Percentiles rank a stretch among this genome's conserved stretches.
Conservation (phyloP, 2,888 invertebrate genomes). For the Maniola hyperantus region DNA sequence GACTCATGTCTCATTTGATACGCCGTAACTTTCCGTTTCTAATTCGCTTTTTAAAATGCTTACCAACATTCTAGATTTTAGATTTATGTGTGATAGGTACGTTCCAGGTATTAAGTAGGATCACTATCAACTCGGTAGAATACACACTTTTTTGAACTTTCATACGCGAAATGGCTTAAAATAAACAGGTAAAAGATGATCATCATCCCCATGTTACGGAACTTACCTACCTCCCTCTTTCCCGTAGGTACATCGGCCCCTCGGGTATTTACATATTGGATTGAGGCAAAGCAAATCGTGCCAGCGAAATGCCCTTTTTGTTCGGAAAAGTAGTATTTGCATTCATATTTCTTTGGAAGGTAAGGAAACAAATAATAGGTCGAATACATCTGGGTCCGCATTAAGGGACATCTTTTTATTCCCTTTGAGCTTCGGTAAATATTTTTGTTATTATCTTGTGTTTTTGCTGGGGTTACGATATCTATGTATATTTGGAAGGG, state of each 20-base stretch:
- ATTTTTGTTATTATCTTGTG: constrained; percentile 77
- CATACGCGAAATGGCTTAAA: constrained; percentile 7
- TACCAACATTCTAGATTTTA: constrained; percentile 28
- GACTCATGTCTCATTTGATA: constrained; percentile 65
- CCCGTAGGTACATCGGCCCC: constrained; percentile 66
- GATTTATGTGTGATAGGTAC: background rate
- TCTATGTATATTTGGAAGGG: constrained; percentile 27
- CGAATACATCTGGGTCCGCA: constrained; percentile 73
- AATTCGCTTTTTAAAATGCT: constrained; percentile 35
- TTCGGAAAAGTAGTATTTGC: constrained; percentile 65
- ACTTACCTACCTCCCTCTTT: constrained; percentile 21
- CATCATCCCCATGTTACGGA: constrained; percentile 6
- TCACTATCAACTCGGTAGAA: background rate
- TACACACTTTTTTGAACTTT: constrained; percentile 1
- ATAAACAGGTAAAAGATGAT: constrained; percentile 5
- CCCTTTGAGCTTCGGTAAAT: constrained; percentile 74
- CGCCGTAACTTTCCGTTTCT: constrained; percentile 66
- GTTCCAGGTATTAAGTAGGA: background rate
- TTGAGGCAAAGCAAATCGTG: constrained; percentile 63
- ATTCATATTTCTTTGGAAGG: constrained; percentile 68
- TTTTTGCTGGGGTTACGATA: constrained; percentile 50
- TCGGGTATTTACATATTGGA: constrained; percentile 58
- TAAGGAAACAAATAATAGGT: constrained; percentile 77
- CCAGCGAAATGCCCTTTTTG: constrained; percentile 53
- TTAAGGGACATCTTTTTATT: constrained; percentile 81